Evolutionary conservation across 1,140 invertebrate genomes (phyloP), one percentile per base, ranked within the genome.

Genomic region (Drosophila ambigua): DNA sequence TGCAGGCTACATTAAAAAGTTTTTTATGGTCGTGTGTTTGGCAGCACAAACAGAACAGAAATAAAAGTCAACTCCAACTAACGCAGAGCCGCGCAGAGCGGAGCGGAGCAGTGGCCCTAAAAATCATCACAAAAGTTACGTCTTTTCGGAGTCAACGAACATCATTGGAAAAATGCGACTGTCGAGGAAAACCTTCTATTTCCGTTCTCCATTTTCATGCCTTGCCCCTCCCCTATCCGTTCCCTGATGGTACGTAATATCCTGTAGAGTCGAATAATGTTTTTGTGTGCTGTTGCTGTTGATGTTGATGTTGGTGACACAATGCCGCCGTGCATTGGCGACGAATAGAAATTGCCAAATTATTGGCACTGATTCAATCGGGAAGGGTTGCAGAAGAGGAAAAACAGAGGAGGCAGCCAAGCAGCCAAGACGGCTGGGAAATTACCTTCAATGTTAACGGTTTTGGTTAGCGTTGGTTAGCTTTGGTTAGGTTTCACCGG

Each of bases 341-440:
- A 66, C 68, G 81, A 85, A 84, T 84, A 84, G 77, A 80, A 84
- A 84, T 80, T 84, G 77, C 81, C 81, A 84, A 84, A 84, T 84
- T 84, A 84, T 84, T 84, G 81, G 81, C 81, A 74, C 77, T 80
- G 81, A 85, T 85, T 85, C 81, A 85, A 85, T 84, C 81, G 65
- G 77, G 72, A 80, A 81, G 61, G 53, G 61, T 79, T 50, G 24
- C 24, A 66, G 55, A 16, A n/a, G 41, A 41, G 61, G 57, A 41
- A 54, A 52, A 64, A 16, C 57, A 68, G 43, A 23, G 44, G 31
- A 9, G 9, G 39, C 50, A 16, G 31, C 23, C 23, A 24, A 24
- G 39, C 50, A 16, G 31, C 23, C 23, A 24, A 24, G 23, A 24
- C 23, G 48, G 41, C 24, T 45, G 24, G 48, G 15, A 51, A 68